Conservation (phyloP, 2,888 invertebrate species). For the Rhingia campestris region DNA sequence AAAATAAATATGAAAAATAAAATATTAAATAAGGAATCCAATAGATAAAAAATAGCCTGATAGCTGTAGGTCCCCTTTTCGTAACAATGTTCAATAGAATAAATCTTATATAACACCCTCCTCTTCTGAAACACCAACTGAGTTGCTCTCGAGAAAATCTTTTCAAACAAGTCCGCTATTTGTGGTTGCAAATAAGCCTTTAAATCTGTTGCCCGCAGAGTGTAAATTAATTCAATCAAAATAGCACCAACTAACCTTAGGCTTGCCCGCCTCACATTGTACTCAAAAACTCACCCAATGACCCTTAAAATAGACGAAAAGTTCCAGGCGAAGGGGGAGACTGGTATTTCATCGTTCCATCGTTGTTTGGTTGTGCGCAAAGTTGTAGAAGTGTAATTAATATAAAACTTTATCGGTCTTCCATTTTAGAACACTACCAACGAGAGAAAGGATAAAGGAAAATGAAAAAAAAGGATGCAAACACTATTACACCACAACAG, state of each 20-base stretch:
- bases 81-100: neutral
- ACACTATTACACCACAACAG: slow-evolving; percentile 17
- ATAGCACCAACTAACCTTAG: slow-evolving; percentile 34
- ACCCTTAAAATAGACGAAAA: slow-evolving; percentile 26
- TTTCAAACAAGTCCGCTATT: slow-evolving; percentile 17
- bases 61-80: neutral
- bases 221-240: slow-evolving; percentile 64
- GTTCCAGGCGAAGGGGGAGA: neutral
- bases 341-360: slow-evolving; percentile 18
- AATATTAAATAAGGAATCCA: too few relatives aligned
- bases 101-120: neutral
- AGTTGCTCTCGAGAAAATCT: slow-evolving; percentile 8
- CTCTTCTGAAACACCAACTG: slow-evolving; percentile 6
- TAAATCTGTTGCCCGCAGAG: slow-evolving; percentile 49
- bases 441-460: neutral
- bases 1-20: too few relatives aligned
- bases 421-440: slow-evolving; percentile 32
- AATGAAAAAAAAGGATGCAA: slow-evolving; percentile 1
- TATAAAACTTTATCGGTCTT: slow-evolving; percentile 59
- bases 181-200: slow-evolving; percentile 31
- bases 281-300: slow-evolving; percentile 12
- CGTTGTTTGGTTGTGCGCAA: slow-evolving; percentile 33
- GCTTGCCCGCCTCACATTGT: neutral
- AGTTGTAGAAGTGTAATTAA: slow-evolving; percentile 61
- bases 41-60: too few relatives aligned